A percentile compares a stretch with the other conserved stretches of the same genome.
Conservation (phyloP, 2,113 vertebrate species). For the Labeo catla region DNA sequence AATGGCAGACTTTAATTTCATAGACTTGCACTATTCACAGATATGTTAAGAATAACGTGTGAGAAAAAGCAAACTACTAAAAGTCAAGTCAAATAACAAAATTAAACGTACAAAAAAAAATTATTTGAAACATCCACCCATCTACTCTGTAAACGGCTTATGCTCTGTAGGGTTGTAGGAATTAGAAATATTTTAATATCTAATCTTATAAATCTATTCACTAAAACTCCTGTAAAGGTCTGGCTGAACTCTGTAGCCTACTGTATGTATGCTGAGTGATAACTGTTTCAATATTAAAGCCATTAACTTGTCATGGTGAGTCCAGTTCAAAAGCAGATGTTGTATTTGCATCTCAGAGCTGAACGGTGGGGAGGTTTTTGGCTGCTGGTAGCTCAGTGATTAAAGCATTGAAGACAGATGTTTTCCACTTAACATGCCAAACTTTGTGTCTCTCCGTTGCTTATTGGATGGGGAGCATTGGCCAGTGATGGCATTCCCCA, state of each 20-base stretch:
- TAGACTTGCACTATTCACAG: neutral
- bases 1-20: neutral
- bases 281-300: slow-evolving; percentile 46
- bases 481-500: neutral
- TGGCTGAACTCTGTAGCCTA: neutral
- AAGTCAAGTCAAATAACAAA: neutral
- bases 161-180: neutral
- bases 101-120: neutral
- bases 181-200: neutral
- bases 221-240: slow-evolving; percentile 25
- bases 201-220: neutral
- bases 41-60: neutral
- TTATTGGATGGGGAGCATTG: slow-evolving; percentile 20
- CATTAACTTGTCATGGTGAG: slow-evolving; percentile 37
- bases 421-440: slow-evolving; percentile 33
- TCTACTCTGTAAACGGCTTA: neutral
- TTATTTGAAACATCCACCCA: neutral
- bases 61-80: neutral
- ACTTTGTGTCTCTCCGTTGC: slow-evolving; percentile 17
- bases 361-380: slow-evolving; percentile 29
- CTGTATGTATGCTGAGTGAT: slow-evolving; percentile 20
- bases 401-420: slow-evolving; percentile 37
- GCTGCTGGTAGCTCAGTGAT: slow-evolving; percentile 17
- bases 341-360: slow-evolving; percentile 38
- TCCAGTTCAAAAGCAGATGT: slow-evolving; percentile 45